Conservation (phyloP, 2,113 vertebrate species). For the Accipiter cooperii region DNA sequence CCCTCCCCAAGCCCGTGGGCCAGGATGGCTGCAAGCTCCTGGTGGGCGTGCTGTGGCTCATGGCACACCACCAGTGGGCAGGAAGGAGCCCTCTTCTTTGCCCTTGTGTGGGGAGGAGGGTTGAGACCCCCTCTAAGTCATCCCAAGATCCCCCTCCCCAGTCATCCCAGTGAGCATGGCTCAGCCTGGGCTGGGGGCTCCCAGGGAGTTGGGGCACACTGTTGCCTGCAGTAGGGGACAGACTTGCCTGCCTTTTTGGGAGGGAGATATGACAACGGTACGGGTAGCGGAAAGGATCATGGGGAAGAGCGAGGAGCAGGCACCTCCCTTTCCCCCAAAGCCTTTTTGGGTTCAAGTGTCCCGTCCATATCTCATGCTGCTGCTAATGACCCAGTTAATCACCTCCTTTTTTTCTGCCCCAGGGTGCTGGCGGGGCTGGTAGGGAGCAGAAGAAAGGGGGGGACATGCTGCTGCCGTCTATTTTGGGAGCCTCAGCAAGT, state of each 20-base stretch:
- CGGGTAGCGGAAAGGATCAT: background rate
- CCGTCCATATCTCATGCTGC: background rate
- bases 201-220: background rate
- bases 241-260: background rate
- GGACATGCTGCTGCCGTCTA: background rate
- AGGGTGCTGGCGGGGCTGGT: background rate
- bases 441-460: background rate
- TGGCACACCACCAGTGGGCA: background rate
- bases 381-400: background rate
- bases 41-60: background rate
- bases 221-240: background rate
- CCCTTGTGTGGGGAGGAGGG: rapidly evolving
- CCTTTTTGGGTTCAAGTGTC: background rate
- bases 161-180: background rate
- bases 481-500: background rate
- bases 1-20: rapidly evolving
- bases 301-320: background rate
- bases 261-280: rapidly evolving
- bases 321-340: background rate
- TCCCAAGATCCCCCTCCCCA: background rate
- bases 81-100: background rate
- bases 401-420: background rate
- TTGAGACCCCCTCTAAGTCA: background rate
- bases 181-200: background rate
- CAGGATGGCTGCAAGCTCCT: background rate